These are phyloP conservation scores for Saxicola maurus DNA, from an alignment of 2,797 vertebrate genomes.

Conservation along the genomic window DNA sequence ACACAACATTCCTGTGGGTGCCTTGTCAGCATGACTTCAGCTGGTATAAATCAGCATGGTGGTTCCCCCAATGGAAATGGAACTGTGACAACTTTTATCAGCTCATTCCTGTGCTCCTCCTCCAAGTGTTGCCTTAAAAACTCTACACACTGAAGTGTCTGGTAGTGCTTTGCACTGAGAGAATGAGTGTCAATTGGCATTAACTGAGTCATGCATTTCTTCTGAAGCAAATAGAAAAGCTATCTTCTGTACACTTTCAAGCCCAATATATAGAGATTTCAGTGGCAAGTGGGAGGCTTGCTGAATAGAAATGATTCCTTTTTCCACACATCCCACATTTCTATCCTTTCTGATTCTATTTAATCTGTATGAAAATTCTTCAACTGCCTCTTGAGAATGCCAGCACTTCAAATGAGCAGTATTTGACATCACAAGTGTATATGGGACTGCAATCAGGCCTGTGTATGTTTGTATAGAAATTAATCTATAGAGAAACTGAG, in stretches of 20 bases:
- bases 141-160: neutral
- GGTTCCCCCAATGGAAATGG: neutral
- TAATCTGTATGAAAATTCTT: constrained; percentile 32
- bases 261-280: neutral
- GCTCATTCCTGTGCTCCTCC: neutral
- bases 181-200: neutral
- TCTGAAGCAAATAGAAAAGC: neutral
- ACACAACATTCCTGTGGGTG: neutral
- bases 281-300: constrained; percentile 10
- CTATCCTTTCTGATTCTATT: constrained; percentile 12
- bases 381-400: constrained; percentile 3
- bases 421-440: neutral
- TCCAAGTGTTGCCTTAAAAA: neutral
- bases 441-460: neutral
- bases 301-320: constrained; percentile 23
- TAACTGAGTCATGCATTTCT: constrained; percentile 7
- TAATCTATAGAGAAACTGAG: neutral
- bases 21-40: neutral
- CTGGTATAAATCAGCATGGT: neutral
- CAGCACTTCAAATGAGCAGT: constrained; percentile 21
- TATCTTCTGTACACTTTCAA: neutral
- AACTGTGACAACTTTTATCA: neutral
- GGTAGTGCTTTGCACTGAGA: neutral
- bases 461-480: neutral
- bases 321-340: constrained; percentile 27